Evolutionary conservation across 1,140 invertebrate genomes (phyloP).

Genomic region (Leptopilina boulardi): DNA sequence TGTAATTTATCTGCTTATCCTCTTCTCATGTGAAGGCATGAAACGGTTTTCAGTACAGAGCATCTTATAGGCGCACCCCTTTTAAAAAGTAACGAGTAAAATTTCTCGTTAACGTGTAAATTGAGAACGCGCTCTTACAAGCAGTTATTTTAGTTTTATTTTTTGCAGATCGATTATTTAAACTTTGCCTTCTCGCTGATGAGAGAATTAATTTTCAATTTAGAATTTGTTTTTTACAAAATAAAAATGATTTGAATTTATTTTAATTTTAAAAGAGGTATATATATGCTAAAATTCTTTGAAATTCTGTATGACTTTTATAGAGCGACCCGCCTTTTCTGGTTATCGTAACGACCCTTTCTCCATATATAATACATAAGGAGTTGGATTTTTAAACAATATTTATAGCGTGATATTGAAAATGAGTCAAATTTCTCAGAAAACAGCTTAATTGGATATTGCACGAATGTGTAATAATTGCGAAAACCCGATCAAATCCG

Average conservation of each 20-base stretch:
- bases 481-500: constrained; percentile 11
- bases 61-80: neutral
- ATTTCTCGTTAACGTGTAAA: constrained; percentile 30
- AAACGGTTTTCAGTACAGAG: neutral
- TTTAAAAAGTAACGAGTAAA: neutral
- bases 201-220: too few species aligned
- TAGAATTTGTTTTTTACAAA: too few species aligned
- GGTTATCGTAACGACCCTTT: constrained; percentile 24
- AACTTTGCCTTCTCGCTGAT: too few species aligned
- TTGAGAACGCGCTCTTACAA: neutral
- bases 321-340: constrained; percentile 1
- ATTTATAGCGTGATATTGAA: constrained; percentile 19
- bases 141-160: neutral
- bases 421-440: constrained; percentile 19
- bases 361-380: neutral
- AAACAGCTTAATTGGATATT: constrained; percentile 1
- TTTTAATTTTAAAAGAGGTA: too few species aligned
- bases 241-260: too few species aligned
- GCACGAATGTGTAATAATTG: constrained; percentile 15
- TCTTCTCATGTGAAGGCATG: constrained; percentile 28
- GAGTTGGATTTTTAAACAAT: constrained; percentile 8
- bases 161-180: neutral
- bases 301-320: neutral
- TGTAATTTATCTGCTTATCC: constrained; percentile 20
- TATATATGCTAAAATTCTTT: constrained; percentile 14